phyloP scores from a whole-genome alignment of 2,113 vertebrate species.

The Cyprinus carpio region DNA sequence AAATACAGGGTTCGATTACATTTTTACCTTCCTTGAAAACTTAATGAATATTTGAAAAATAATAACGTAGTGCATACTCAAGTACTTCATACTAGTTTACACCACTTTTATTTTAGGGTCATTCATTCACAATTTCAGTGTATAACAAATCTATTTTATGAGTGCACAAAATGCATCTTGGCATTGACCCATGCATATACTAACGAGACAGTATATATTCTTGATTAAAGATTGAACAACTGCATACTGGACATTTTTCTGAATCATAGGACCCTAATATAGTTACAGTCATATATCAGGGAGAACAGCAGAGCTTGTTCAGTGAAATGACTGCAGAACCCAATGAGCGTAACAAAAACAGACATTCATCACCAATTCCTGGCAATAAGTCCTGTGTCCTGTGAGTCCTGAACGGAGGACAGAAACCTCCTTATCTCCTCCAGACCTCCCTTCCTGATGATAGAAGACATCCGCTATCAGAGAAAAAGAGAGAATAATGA shows the following conservation, averaged over 20 bases:
- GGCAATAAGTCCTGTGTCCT: slow-evolving; percentile 38
- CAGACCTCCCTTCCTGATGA: slow-evolving; percentile 43
- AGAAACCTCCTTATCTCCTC: slow-evolving; percentile 11
- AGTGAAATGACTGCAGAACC: slow-evolving; percentile 28
- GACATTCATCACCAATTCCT: slow-evolving; percentile 53
- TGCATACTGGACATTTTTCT: neutral
- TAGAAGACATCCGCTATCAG: slow-evolving; percentile 9
- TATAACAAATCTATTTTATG: neutral
- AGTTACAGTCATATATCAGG: neutral
- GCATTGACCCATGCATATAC: neutral
- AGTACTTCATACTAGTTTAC: no score
- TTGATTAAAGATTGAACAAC: neutral
- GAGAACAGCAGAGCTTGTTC: slow-evolving; percentile 31
- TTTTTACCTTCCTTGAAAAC: neutral
- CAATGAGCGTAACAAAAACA: slow-evolving; percentile 40
- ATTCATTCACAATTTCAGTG: no score
- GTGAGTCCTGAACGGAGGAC: slow-evolving; percentile 13
- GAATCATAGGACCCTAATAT: neutral
- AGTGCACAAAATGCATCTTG: neutral
- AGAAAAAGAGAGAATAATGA: neutral
- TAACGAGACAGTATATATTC: neutral
- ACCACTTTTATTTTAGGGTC: no score
- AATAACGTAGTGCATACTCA: no score
- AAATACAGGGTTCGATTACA: neutral
- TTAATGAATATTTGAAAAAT: no score